phyloP scores from a whole-genome alignment of 2,113 vertebrate genomes.

The Nettapus auritus region DNA sequence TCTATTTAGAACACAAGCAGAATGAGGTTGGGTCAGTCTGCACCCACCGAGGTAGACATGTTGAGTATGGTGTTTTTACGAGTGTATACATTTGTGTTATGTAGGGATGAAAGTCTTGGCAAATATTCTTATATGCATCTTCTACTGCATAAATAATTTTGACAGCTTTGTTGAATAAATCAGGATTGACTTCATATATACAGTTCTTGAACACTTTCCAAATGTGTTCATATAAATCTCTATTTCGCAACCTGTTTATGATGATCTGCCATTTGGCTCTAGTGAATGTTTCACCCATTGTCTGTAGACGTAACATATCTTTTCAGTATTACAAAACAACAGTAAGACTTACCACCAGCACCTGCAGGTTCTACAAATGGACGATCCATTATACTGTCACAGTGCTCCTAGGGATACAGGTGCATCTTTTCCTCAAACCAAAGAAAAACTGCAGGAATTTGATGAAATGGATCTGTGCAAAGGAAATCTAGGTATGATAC shows the following conservation, averaged over 20 bases:
- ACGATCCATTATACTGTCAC: neutral
- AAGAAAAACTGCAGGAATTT: neutral
- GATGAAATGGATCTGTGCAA: neutral
- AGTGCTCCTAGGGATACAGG: neutral
- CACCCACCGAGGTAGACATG: neutral
- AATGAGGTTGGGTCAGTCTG: neutral
- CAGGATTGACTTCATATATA: neutral
- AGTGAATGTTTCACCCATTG: neutral
- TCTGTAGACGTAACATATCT: neutral
- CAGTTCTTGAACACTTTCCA: slow-evolving; percentile 24
- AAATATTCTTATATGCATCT: neutral
- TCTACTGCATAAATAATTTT: slow-evolving; percentile 20
- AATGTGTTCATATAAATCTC: slow-evolving; percentile 18
- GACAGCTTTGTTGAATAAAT: slow-evolving; percentile 30
- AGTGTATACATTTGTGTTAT: neutral
- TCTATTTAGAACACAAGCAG: neutral
- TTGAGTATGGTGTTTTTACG: neutral
- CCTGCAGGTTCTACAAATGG: neutral
- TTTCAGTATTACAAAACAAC: neutral
- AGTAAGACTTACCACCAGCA: neutral
- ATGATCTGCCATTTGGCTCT: neutral
- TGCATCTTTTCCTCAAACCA: neutral
- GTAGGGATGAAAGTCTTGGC: neutral
- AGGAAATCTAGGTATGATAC: neutral
- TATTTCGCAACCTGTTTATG: slow-evolving; percentile 20